Evolutionary conservation across 2,888 invertebrate species (phyloP), one percentile per base, ranked within the genome.

Genomic region (Sarcophaga subvicina): DNA sequence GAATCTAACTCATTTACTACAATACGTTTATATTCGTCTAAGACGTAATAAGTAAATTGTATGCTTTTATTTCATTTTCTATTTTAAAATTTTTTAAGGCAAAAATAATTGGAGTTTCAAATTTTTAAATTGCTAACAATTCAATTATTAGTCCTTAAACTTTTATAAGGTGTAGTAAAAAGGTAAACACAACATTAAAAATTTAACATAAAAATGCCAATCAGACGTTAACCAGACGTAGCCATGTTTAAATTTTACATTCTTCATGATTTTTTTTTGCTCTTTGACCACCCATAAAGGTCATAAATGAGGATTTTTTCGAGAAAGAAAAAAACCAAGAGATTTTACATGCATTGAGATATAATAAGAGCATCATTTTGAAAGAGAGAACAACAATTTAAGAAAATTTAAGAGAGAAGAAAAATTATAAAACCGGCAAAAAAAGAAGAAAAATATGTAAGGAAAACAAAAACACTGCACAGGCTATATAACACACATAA

Each of bases 231-330:
- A 79, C 78, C 78, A 87, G 83, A 87, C 83, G 17, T 71, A 17
- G 17, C 3, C 63, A 47, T 78, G 37, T 69, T 63, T 17, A 54
- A 54, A 3, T 14, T 5, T 54, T 54, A 54, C 4, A 54, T 54
- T 14, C 17, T 54, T 37, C 10, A 37, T 54, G 54, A 1, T 54
- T 14, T 54, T 14, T 14, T 14, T 54, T 54, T 54, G 12, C 54
- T 54, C 54, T 84, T 79, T 79, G 81, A 81, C 86, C 86, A 81
- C 78, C 83, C 80, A 79, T 79, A 79, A 81, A 81, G 83, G 83
- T 87, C 83, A 84, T 81, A 81, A 81, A 81, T 60, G 54, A 63
- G 37, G 75, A 45, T 63, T 22, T 71, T 62, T 45, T 54, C 17
- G 17, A 17, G 54, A 54, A 54, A 5, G 17, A 54, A 12, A 4